Evolutionary conservation across 2,888 invertebrate species (phyloP).

Genomic region (Nomada ferruginata): DNA sequence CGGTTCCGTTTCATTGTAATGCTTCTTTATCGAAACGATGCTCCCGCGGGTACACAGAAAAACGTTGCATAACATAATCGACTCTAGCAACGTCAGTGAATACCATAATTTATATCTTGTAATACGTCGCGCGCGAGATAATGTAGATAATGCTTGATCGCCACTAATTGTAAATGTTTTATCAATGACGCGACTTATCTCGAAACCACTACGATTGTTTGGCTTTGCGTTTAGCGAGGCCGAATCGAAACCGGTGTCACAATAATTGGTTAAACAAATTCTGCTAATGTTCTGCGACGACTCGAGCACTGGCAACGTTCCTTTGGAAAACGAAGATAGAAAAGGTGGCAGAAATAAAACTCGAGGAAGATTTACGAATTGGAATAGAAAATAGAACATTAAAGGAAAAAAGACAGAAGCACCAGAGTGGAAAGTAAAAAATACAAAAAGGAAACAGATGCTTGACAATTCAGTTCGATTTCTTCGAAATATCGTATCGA

Average conservation of each 20-base stretch:
- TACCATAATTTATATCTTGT: conserved; percentile 38
- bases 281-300: not conserved
- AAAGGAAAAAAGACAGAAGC: too few relatives aligned
- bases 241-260: not conserved
- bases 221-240: conserved; percentile 1
- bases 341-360: not conserved
- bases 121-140: conserved; percentile 23
- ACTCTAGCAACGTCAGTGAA: not conserved
- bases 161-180: conserved; percentile 12
- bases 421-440: too few relatives aligned
- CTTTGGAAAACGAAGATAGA: not conserved
- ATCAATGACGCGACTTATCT: conserved; percentile 31
- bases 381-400: too few relatives aligned
- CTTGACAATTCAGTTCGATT: too few relatives aligned
- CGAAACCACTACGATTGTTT: not conserved
- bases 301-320: not conserved
- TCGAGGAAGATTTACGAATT: too few relatives aligned
- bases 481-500: too few relatives aligned
- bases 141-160: conserved; percentile 32
- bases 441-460: too few relatives aligned
- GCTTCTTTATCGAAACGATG: not conserved
- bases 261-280: conserved; percentile 13
- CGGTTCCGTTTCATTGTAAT: not conserved
- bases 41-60: not conserved
- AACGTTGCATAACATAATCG: conserved; percentile 26